phyloP scores from a whole-genome alignment of 2,113 vertebrate genomes.

The Scartelaos histophorus region DNA sequence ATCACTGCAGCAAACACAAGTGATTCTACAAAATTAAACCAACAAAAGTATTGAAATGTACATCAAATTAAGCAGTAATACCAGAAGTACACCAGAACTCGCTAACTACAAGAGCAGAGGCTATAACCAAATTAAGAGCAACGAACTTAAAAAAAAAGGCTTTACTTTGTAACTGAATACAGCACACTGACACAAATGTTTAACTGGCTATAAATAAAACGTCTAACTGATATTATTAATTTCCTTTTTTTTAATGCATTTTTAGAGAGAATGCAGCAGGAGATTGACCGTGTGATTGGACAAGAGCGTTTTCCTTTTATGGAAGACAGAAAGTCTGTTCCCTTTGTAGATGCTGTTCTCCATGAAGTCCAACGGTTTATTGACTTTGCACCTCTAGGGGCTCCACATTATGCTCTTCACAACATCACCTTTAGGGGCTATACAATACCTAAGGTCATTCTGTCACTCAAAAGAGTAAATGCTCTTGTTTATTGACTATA shows the following conservation, averaged over 20 bases:
- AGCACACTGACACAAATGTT: no score
- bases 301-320: conserved; percentile 71
- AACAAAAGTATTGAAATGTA: no score
- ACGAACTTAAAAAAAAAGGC: no score
- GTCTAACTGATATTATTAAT: no score
- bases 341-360: conserved; percentile 74
- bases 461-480: neutral
- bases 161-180: no score
- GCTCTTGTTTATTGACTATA: neutral
- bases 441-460: conserved; percentile 64
- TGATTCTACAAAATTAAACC: no score
- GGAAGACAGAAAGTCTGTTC: conserved; percentile 78
- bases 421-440: conserved; percentile 72
- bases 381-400: conserved; percentile 61
- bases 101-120: no score
- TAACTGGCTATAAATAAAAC: no score
- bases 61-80: no score
- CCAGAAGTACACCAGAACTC: no score
- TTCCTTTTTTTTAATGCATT: no score
- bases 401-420: conserved; percentile 65
- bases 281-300: conserved; percentile 83
- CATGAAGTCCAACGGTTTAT: conserved; percentile 74
- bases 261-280: conserved; percentile 80
- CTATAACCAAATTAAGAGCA: no score
- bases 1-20: neutral